A percentile compares a stretch with the other conserved stretches of the same genome.
Conservation (phyloP, 2,797 vertebrate species). For the Malacoctenus gilli region DNA sequence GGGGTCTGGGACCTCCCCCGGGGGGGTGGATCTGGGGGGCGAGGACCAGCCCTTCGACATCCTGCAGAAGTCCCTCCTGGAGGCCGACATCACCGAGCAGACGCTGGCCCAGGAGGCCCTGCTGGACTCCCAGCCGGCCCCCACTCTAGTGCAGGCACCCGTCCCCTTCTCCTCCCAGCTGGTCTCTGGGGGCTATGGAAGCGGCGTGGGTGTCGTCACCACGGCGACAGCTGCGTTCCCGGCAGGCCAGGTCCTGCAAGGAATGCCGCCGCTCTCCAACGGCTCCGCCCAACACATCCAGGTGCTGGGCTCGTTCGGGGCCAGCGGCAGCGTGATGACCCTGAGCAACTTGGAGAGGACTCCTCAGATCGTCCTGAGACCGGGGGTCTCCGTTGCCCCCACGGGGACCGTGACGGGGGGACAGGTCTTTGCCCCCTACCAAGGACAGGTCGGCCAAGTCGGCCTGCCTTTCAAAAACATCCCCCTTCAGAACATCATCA, state of each 20-base stretch:
- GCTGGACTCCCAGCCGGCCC: constrained; percentile 90
- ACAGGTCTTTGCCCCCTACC: constrained; percentile 87
- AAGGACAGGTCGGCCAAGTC: constrained; percentile 89
- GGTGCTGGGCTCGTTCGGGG: constrained; percentile 91
- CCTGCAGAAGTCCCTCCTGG: constrained; percentile 97
- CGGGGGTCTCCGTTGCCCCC: constrained; percentile 82
- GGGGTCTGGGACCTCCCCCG: constrained; percentile 85
- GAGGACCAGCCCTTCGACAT: constrained; percentile 99
- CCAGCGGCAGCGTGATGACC: constrained; percentile 92
- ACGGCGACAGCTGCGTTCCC: constrained; percentile 84
- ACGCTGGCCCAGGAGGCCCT: constrained; percentile 97
- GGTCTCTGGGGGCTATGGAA: constrained; percentile 92
- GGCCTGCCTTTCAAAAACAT: constrained; percentile 95
- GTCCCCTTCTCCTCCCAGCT: constrained; percentile 92
- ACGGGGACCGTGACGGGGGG: constrained; percentile 81
- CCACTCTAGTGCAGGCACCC: constrained; percentile 88
- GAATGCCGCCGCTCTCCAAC: constrained; percentile 91
- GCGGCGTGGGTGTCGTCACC: constrained; percentile 87
- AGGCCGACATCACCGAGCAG: constrained; percentile 99
- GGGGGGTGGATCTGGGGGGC: constrained; percentile 87
- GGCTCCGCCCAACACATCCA: constrained; percentile 95
- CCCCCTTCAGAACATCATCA: constrained; percentile 98
- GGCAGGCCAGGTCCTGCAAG: constrained; percentile 92
- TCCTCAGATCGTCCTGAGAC: constrained; percentile 94
- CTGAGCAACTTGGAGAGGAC: constrained; percentile 92